phyloP scores from a whole-genome alignment of 2,113 vertebrate genomes.

The Nematolebias whitei region DNA sequence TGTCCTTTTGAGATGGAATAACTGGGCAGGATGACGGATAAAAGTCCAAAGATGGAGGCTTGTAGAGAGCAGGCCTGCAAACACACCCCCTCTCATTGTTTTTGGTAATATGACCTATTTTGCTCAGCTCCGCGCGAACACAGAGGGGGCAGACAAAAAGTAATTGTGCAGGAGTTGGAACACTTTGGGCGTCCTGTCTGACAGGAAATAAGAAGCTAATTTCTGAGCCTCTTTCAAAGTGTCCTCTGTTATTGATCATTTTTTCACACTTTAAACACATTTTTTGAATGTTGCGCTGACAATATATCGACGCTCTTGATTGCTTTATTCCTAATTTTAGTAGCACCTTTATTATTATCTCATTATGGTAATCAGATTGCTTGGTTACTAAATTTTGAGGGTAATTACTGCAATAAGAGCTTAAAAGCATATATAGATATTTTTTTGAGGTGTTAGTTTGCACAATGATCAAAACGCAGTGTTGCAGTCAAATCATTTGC shows the following conservation, averaged over 20 bases:
- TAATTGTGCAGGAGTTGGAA: conserved; percentile 29
- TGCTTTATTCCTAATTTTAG: conserved; percentile 8
- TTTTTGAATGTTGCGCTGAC: background rate
- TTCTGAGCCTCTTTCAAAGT: conserved; percentile 20
- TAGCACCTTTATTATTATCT: background rate
- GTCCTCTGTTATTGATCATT: background rate
- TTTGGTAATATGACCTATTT: conserved; percentile 78
- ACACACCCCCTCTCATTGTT: conserved; percentile 61
- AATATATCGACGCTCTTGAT: background rate
- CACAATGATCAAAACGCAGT: background rate
- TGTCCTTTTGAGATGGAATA: background rate
- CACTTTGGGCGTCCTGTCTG: conserved; percentile 23
- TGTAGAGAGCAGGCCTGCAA: conserved; percentile 32
- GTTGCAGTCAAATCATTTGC: conserved; percentile 3
- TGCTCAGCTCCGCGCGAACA: conserved; percentile 40
- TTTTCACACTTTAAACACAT: conserved; percentile 11
- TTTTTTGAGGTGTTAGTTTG: background rate
- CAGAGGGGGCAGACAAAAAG: conserved; percentile 44
- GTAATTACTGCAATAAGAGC: conserved; percentile 12
- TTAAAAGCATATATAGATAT: background rate
- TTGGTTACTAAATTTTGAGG: conserved; percentile 17
- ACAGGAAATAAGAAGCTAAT: conserved; percentile 26
- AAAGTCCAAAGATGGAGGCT: conserved; percentile 30
- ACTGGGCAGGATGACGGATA: conserved; percentile 17
- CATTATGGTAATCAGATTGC: conserved; percentile 12